A percentile compares a stretch with the other conserved stretches of the same genome.
phyloP scores from a whole-genome alignment of 2,797 vertebrate genomes.

The Etheostoma nigrum region DNA sequence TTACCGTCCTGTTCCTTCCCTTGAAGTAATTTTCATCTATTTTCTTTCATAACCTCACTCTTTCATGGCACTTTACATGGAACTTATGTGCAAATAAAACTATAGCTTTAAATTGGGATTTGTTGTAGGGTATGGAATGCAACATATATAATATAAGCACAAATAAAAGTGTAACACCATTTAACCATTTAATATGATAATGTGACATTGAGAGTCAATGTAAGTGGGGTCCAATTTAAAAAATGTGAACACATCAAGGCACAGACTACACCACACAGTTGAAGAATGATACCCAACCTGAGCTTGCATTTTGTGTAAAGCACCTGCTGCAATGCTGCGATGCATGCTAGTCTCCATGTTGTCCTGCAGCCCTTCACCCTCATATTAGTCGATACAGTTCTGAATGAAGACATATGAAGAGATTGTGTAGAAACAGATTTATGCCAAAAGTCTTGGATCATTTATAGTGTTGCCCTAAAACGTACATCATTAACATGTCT shows the following conservation, averaged over 20 bases:
- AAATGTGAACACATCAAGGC: background rate
- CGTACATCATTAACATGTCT: constrained; percentile 8
- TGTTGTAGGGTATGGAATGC: background rate
- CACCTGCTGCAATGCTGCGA: constrained; percentile 54
- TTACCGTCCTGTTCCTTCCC: constrained; percentile 14
- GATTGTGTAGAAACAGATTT: constrained; percentile 2
- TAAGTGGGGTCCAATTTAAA: too few relatives aligned
- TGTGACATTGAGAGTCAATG: background rate
- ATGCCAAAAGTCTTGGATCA: background rate
- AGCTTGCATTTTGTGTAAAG: constrained; percentile 65
- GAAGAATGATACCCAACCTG: constrained; percentile 36
- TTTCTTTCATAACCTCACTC: constrained; percentile 2
- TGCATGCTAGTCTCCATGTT: constrained; percentile 72
- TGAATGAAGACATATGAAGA: constrained; percentile 29
- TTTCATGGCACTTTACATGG: background rate
- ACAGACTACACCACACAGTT: constrained; percentile 9
- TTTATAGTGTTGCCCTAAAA: background rate
- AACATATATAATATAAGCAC: background rate
- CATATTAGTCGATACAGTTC: background rate
- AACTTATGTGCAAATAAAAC: background rate
- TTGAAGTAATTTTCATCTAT: constrained; percentile 8
- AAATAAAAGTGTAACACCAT: background rate
- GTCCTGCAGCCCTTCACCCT: constrained; percentile 34
- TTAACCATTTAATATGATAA: background rate
- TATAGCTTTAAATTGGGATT: background rate